Evolutionary conservation across 1,140 invertebrate species (phyloP).

Genomic region (Amphibalanus amphitrite): DNA sequence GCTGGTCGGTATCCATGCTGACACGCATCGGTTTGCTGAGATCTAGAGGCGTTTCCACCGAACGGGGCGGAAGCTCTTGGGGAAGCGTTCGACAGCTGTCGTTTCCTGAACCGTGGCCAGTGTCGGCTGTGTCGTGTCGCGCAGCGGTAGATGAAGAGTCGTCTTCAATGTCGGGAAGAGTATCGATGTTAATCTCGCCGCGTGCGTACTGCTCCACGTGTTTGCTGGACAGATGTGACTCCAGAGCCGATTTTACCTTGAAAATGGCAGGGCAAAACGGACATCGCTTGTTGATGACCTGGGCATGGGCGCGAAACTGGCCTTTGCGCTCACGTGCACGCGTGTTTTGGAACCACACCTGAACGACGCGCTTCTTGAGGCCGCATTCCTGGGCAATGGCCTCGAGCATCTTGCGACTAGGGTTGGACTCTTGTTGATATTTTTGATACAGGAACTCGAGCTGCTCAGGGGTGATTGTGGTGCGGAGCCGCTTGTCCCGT

Average conservation of each 20-base stretch:
- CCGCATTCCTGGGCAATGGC: conserved; percentile 89
- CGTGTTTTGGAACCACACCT: conserved; percentile 91
- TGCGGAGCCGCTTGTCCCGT: conserved; percentile 82
- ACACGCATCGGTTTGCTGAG: neutral
- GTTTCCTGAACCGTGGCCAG: no score
- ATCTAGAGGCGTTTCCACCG: neutral
- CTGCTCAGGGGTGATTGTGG: conserved; percentile 92
- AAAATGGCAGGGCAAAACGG: conserved; percentile 86
- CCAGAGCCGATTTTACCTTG: conserved; percentile 83
- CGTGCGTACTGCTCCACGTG: conserved; percentile 80
- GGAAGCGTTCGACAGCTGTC: no score
- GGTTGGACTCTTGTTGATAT: conserved; percentile 93
- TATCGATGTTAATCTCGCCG: conserved; percentile 82
- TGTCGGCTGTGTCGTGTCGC: no score
- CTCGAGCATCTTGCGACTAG: conserved; percentile 91
- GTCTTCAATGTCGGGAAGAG: conserved; percentile 67
- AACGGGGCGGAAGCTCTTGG: no score
- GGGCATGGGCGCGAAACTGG: conserved; percentile 80
- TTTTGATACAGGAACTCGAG: conserved; percentile 94
- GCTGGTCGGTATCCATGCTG: no score
- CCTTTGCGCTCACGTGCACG: conserved; percentile 73
- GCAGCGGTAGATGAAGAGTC: conserved; percentile 14
- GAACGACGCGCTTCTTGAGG: conserved; percentile 88
- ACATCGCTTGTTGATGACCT: conserved; percentile 88
- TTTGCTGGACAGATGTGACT: conserved; percentile 82